Base-by-base conservation (phyloP, 2,888 invertebrate genomes). In the Smittia sp. region DNA sequence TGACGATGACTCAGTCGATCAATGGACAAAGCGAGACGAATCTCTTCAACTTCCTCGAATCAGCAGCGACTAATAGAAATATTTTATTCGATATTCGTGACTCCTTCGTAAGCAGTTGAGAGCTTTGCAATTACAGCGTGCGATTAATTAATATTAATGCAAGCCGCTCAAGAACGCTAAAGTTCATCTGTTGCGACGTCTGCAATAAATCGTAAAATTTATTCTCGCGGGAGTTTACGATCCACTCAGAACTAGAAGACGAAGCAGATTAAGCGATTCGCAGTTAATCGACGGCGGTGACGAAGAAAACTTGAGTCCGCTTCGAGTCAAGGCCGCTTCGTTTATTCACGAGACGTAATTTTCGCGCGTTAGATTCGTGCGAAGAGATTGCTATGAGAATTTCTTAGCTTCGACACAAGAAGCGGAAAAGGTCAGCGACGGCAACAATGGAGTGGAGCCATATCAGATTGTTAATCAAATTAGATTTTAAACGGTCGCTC, bases 361-460 rank as follows among this genome's bases (percentile, higher is more conserved):
- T 39, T 39, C 39, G 39, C 7, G 32, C 32, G 9, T 32, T 32
- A 6, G 46, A 46, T 46, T n/a, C 46, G 46, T 11, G 13, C 27
- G 4, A 27, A 63, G 27, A 6, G 63, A 63, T 27, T 63, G 25
- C 11, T 58, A 62, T 54, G 72, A 72, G 62, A 72, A 38, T 38
- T 58, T 62, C 27, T 62, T 20, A 15, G 18, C 6, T 65, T 27
- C 15, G 9, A 66, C 39, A 41, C 46, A 54, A 72, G 72, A 62
- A 72, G 72, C 72, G 62, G 38, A 62, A 72, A 72, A 72, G 72
- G 72, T 72, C 72, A 72, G 32, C 38, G 11, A 38, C 13, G 18
- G 54, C 20, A 62, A 72, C 72, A 72, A 72, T 72, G 62, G 27
- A 63, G 9, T 72, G 62, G 27, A 63, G n/a, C 22, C 63, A 27